Percentiles rank a stretch among this genome's conserved stretches.
Evolutionary conservation across 2,888 invertebrate species (phyloP).

Genomic region (Nephrocerus scutellatus): DNA sequence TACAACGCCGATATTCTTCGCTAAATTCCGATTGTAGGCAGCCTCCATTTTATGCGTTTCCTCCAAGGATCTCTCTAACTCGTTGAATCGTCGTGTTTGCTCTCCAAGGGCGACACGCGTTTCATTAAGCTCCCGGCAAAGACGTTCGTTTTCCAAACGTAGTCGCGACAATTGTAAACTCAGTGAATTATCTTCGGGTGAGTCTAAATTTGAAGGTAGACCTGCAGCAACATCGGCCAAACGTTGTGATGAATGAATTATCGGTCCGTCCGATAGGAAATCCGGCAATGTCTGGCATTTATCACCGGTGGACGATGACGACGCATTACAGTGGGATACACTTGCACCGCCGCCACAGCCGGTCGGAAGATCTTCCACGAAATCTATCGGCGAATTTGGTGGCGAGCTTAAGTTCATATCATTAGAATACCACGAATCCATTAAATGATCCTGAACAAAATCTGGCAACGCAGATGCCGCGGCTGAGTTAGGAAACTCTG

Average conservation of each 20-base stretch:
- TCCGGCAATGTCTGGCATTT: constrained; percentile 56
- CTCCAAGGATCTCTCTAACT: constrained; percentile 52
- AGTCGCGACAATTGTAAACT: constrained; percentile 35
- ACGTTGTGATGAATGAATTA: constrained; percentile 47
- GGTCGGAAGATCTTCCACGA: constrained; percentile 30
- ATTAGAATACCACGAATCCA: constrained; percentile 56
- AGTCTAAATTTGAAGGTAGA: constrained; percentile 43
- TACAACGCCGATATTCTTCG: constrained; percentile 54
- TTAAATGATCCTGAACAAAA: constrained; percentile 82
- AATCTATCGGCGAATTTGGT: constrained; percentile 38
- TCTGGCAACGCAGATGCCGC: constrained; percentile 59
- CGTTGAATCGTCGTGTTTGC: constrained; percentile 50
- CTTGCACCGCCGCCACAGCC: constrained; percentile 1
- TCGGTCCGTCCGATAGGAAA: constrained; percentile 64
- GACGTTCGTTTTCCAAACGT: constrained; percentile 44
- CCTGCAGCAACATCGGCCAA: constrained; percentile 46
- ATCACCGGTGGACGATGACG: constrained; percentile 17
- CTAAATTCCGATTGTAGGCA: constrained; percentile 51
- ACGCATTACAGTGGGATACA: no score
- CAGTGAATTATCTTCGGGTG: constrained; percentile 41
- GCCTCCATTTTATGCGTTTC: constrained; percentile 50
- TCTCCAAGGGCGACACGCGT: constrained; percentile 51
- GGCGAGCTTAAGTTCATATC: constrained; percentile 42
- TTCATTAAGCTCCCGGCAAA: constrained; percentile 53
- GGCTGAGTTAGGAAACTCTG: constrained; percentile 29